Evolutionary conservation across 2,113 vertebrate genomes (phyloP).

Genomic region (Butorides virescens): DNA sequence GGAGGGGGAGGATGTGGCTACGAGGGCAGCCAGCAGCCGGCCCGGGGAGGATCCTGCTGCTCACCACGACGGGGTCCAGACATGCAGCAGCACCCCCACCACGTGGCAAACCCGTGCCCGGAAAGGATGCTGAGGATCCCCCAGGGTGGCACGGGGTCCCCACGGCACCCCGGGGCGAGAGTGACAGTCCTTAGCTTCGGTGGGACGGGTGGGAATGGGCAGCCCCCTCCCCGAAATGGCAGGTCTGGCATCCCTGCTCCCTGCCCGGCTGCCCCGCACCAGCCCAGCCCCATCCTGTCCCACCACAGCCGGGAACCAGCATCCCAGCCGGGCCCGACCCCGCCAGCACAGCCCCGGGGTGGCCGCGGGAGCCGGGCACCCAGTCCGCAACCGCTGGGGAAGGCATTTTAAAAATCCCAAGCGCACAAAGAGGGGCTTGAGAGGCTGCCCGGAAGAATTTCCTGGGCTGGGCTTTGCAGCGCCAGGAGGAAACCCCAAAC

Average conservation of each 20-base stretch:
- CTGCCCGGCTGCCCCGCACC: background rate
- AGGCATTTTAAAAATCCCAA: conserved; percentile 53
- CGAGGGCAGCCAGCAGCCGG: background rate
- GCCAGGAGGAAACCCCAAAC: background rate
- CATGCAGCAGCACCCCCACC: background rate
- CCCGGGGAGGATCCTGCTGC: background rate
- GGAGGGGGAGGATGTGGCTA: background rate
- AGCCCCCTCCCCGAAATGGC: background rate
- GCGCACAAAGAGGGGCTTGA: conserved; percentile 58
- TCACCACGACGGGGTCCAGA: background rate
- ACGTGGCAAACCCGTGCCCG: fast-evolving
- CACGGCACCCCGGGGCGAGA: fast-evolving
- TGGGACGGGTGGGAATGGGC: background rate
- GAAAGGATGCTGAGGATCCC: background rate
- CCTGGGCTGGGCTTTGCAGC: conserved; percentile 32
- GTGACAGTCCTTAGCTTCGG: fast-evolving
- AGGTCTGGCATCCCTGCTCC: background rate
- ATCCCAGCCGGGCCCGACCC: background rate
- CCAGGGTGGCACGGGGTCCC: background rate
- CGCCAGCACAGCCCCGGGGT: background rate
- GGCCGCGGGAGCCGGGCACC: background rate
- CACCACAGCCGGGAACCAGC: no score
- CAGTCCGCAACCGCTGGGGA: background rate
- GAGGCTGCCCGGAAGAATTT: conserved; percentile 55
- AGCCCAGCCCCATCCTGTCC: background rate